Conservation (phyloP, 2,797 vertebrate genomes). For the Myotis pilosus region DNA sequence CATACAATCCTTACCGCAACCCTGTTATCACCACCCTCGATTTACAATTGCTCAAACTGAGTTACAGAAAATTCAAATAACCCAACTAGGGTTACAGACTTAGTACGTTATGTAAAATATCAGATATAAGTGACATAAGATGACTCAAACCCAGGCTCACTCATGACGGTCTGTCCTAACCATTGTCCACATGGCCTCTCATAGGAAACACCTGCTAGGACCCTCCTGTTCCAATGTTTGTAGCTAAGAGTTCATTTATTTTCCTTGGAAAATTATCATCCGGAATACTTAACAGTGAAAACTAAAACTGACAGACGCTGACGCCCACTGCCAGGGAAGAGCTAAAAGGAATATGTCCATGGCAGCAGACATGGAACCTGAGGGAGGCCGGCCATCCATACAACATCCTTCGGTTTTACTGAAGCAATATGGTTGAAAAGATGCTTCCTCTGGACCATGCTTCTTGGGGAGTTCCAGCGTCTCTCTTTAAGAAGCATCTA, state of each 20-base stretch:
- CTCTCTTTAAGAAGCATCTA: conserved; percentile 36
- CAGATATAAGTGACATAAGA: background rate
- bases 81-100: background rate
- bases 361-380: background rate
- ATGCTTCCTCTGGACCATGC: conserved; percentile 16
- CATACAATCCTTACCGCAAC: background rate
- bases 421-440: conserved; percentile 49
- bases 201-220: background rate
- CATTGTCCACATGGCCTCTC: background rate
- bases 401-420: conserved; percentile 16
- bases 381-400: background rate
- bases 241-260: background rate
- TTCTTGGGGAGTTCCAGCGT: conserved; percentile 23
- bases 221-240: background rate
- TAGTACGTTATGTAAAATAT: background rate
- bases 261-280: background rate
- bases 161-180: background rate
- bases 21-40: background rate
- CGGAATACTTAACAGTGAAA: background rate
- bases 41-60: background rate
- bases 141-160: background rate
- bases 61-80: background rate
- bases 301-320: background rate
- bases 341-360: background rate
- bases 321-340: background rate